These are phyloP conservation scores for Trachymyrmex cornetzi DNA, from an alignment of 1,140 invertebrate genomes.

Conservation along the genomic window DNA sequence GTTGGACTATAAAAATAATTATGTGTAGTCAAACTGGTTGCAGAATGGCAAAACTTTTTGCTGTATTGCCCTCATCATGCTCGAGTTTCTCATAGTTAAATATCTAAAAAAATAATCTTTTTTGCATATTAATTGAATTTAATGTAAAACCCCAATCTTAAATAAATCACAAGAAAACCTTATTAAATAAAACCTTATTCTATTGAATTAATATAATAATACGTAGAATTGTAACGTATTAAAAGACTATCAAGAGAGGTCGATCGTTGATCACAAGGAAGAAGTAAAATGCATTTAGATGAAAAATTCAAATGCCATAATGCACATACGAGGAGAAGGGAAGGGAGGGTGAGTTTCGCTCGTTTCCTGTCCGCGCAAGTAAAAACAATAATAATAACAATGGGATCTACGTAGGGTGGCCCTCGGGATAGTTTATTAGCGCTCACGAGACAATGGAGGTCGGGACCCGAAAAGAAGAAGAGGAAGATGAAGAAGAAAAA, in stretches of 20 bases:
- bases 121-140: neutral
- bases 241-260: neutral
- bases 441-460: constrained; percentile 85
- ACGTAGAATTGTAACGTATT: neutral
- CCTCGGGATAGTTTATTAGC: constrained; percentile 85
- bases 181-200: neutral
- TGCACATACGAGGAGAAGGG: constrained; percentile 69
- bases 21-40: too few species aligned
- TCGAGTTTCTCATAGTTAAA: too few species aligned
- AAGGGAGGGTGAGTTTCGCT: constrained; percentile 46
- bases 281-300: constrained; percentile 11
- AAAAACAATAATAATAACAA: constrained; percentile 85
- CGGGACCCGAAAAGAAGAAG: constrained; percentile 85
- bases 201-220: neutral
- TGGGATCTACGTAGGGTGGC: constrained; percentile 83
- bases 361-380: constrained; percentile 77
- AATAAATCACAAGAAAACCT: neutral
- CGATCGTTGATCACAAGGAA: neutral
- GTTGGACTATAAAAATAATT: too few species aligned
- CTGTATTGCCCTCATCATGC: too few species aligned
- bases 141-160: neutral
- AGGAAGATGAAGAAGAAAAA: constrained; percentile 70
- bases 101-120: too few species aligned
- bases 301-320: constrained; percentile 80
- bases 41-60: too few species aligned